Percentiles rank a stretch among this genome's conserved stretches.
phyloP scores from a whole-genome alignment of 2,797 vertebrate genomes.

The Spinus pinus region DNA sequence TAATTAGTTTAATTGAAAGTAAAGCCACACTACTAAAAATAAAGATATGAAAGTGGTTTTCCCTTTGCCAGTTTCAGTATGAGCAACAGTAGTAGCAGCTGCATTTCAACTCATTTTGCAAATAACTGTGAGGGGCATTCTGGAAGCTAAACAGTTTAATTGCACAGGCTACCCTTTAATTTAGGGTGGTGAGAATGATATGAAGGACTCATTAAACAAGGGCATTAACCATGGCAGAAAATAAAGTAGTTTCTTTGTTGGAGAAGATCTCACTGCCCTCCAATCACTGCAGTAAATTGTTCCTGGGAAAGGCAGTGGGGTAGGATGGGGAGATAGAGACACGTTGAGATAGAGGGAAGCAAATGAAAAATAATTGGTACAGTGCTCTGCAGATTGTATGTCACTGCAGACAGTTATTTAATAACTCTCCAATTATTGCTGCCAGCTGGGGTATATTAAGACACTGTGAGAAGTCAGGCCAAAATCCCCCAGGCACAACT shows the following conservation, averaged over 20 bases:
- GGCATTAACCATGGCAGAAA: slow-evolving; percentile 68
- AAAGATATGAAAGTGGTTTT: slow-evolving; percentile 39
- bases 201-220: slow-evolving; percentile 67
- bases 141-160: slow-evolving; percentile 57
- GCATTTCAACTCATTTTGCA: neutral
- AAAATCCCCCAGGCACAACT: neutral
- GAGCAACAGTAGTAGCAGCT: slow-evolving; percentile 33
- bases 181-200: slow-evolving; percentile 68
- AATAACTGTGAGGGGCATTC: slow-evolving; percentile 27
- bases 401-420: slow-evolving; percentile 62
- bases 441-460: slow-evolving; percentile 49
- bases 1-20: slow-evolving; percentile 53
- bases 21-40: neutral
- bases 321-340: neutral
- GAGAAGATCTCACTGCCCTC: neutral
- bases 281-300: slow-evolving; percentile 1
- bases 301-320: neutral
- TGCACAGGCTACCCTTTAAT: slow-evolving; percentile 69
- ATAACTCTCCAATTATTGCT: slow-evolving; percentile 52
- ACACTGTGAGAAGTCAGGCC: slow-evolving; percentile 8
- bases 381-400: slow-evolving; percentile 39
- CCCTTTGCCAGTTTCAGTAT: neutral
- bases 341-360: neutral
- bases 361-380: slow-evolving; percentile 51
- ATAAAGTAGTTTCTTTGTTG: slow-evolving; percentile 68